Evolutionary conservation across 2,113 vertebrate genomes (phyloP), one percentile per base, ranked within the genome.

Genomic region (Microcebus lehilahytsara): DNA sequence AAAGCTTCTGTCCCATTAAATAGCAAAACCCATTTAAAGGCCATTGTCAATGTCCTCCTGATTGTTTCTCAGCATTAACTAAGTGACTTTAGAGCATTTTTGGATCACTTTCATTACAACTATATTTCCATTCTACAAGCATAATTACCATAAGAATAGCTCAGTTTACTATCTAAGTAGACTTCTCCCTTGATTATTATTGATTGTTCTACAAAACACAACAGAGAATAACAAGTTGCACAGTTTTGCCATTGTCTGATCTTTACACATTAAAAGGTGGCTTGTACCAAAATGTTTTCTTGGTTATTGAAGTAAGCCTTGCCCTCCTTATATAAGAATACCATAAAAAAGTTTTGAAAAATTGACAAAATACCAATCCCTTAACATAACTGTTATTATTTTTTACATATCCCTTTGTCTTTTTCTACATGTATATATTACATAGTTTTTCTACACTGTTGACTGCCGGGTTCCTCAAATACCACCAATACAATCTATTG

Each of bases 41-140:
- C 69, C 95, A 69, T 19, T 62, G 46, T 74, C 88, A 56, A 7
- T 90, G 80, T 32, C 34, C 56, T 81, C 49, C 93, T 74, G 78
- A 17, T 85, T 90, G 53, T 85, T 97, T 96, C 92, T 91, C 91
- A 95, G 42, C 40, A 19, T 96, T 75, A 96, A 72, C 77, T 83
- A 94, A 49, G 34, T 85, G 53, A 25, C 58, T 84, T 95, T 40
- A 86, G 78, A 89, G 79, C n/a, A 19, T 58, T 78, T 77, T 25
- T 12, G 69, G 75, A 53, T 78, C 74, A 19, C 69, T 96, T 95
- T 96, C 80, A 60, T 95, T 81, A 94, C 19, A 51, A 49, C 56
- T 32, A 71, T 56, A 49, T 92, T 85, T 85, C 0, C 25, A 81
- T 51, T 80, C 78, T 67, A 66, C 58, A 88, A 72, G 92, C 62